Evolutionary conservation across 1,140 invertebrate species (phyloP).

Genomic region (Drosophila nigrodunni): DNA sequence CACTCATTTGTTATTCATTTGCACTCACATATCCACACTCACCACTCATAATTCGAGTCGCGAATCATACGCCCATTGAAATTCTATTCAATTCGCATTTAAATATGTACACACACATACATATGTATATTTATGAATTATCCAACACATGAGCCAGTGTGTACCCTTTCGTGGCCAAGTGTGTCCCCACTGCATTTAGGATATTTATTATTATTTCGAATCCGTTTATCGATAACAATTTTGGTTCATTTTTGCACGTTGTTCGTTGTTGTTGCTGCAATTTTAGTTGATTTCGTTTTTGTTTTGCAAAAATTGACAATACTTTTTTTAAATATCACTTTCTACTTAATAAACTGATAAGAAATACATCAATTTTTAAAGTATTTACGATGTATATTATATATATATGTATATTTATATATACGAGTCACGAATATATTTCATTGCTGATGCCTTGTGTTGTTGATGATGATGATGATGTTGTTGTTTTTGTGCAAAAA

Average conservation of each 20-base stretch:
- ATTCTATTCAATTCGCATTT: neutral
- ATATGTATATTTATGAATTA: neutral
- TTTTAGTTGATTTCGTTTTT: constrained; percentile 38
- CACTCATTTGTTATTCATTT: neutral
- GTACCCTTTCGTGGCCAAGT: constrained; percentile 3
- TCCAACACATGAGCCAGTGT: neutral
- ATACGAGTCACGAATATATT: constrained; percentile 38
- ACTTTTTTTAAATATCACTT: neutral
- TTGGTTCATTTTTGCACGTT: constrained; percentile 72
- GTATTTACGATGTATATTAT: constrained; percentile 19
- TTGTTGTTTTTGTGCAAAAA: constrained; percentile 72
- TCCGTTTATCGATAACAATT: neutral
- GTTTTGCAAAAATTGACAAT: constrained; percentile 19
- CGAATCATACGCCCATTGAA: constrained; percentile 12
- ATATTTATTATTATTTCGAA: constrained; percentile 16
- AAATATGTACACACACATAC: constrained; percentile 2
- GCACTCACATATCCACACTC: neutral
- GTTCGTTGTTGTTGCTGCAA: constrained; percentile 61
- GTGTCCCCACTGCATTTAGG: constrained; percentile 1
- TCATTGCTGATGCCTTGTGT: constrained; percentile 77
- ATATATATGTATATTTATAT: constrained; percentile 25
- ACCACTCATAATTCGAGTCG: neutral
- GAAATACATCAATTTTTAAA: constrained; percentile 3
- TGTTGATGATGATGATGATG: constrained; percentile 80
- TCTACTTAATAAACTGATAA: constrained; percentile 17